Percentiles rank a stretch among this genome's conserved stretches.
Evolutionary conservation across 2,113 vertebrate genomes (phyloP).

Genomic region (Abramis brama): DNA sequence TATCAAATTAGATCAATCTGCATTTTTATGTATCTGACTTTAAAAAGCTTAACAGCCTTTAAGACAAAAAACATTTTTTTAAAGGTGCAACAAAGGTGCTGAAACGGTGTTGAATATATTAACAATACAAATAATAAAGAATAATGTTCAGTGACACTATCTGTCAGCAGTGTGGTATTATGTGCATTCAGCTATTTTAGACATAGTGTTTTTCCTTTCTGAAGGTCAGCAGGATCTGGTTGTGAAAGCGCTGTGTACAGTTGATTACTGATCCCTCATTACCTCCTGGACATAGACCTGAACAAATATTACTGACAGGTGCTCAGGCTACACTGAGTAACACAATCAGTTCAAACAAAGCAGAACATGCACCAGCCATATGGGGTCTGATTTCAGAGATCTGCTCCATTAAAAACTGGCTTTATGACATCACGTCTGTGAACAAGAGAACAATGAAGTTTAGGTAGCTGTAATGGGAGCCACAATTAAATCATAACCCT

Average conservation of each 20-base stretch:
- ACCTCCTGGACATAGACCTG: constrained; percentile 58
- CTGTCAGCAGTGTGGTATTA: constrained; percentile 23
- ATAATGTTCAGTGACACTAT: constrained; percentile 13
- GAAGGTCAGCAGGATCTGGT: constrained; percentile 51
- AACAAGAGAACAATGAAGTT: background rate
- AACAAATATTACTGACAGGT: constrained; percentile 69
- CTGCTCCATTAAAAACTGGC: background rate
- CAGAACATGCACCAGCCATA: background rate
- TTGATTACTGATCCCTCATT: constrained; percentile 68
- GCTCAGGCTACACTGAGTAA: constrained; percentile 48
- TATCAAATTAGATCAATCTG: no score
- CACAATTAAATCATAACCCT: background rate
- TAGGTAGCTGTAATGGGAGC: constrained; percentile 10
- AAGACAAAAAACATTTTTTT: no score
- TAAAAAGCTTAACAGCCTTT: no score
- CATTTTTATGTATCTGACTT: no score
- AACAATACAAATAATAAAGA: background rate
- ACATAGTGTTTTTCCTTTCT: constrained; percentile 2
- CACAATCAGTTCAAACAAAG: constrained; percentile 32
- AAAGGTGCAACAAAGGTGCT: constrained; percentile 10
- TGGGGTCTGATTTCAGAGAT: constrained; percentile 1
- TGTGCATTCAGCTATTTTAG: background rate
- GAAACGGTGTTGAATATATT: constrained; percentile 11
- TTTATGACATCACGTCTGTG: background rate
- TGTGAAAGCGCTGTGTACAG: constrained; percentile 55